These are phyloP conservation scores for Pristis pectinata DNA, from an alignment of 2,797 vertebrate species.

Conservation along the genomic window DNA sequence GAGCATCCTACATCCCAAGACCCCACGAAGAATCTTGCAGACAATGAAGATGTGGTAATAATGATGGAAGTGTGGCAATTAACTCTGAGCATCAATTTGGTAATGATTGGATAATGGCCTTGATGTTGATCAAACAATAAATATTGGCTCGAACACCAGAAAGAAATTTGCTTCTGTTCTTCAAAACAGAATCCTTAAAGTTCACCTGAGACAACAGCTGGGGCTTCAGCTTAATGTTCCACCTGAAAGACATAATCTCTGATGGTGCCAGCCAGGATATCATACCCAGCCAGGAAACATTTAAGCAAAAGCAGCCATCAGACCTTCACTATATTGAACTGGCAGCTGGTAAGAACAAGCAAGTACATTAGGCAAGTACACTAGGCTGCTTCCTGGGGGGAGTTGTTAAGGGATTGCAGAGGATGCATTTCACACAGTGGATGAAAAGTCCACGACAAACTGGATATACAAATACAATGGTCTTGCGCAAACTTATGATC, in stretches of 20 bases:
- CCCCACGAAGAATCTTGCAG: neutral
- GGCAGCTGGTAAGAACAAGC: neutral
- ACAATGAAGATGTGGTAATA: neutral
- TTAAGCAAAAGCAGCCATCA: neutral
- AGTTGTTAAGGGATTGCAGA: neutral
- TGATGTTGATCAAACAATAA: neutral
- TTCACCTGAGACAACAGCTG: neutral
- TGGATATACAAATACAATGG: neutral
- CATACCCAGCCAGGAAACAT: neutral
- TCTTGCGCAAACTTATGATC: neutral
- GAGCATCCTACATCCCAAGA: neutral
- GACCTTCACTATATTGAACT: neutral
- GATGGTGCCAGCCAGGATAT: neutral
- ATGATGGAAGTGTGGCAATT: neutral
- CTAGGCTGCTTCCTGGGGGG: neutral
- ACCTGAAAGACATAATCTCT: neutral
- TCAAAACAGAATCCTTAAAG: neutral
- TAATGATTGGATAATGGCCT: neutral
- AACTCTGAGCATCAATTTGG: neutral
- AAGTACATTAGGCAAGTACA: neutral
- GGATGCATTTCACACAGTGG: neutral
- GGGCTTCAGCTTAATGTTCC: neutral
- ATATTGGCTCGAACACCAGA: neutral
- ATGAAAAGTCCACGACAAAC: neutral
- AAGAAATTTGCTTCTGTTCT: neutral